Evolutionary conservation across 2,797 vertebrate species (phyloP), one percentile per base, ranked within the genome.

Genomic region (Spondyliosoma cantharus): DNA sequence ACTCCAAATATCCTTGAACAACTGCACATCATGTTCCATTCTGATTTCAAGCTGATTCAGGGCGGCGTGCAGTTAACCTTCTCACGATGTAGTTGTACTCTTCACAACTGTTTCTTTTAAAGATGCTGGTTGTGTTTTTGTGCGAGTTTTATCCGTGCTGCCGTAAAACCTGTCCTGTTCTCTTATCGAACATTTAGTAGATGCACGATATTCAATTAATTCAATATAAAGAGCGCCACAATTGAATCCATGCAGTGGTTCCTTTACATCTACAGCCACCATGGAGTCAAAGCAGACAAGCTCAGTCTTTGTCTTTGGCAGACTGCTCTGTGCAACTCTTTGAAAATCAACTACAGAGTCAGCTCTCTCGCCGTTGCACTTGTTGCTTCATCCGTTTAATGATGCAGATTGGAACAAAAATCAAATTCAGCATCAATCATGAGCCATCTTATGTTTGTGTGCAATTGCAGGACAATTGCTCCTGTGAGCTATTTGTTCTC

Each of bases 331-430:
- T 58, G 63, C 59, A 68, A 48, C 59, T 78, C 82, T 78, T 60
- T 74, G 65, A 68, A 48, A 77, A 67, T 73, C 58, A 78, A 84
- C 85, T 73, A 83, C 54, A 24, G 76, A 81, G 25, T 76, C 56
- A 42, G 64, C 57, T 56, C 58, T 78, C 65, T 74, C 29, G n/a
- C 59, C 2, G 7, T 48, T 27, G 29, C 49, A 62, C 80, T 70
- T 79, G 56, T 83, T 77, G 65, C 63, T 63, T 25, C 27, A 16
- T 77, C 74, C 76, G 64, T 68, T 25, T 68, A 37, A 52, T 15
- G 52, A 76, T 43, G 24, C 6, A 3, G 71, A 86, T 86, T 43
- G 80, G 76, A 82, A 62, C 46, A 63, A 52, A 66, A 76, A 54
- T 70, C 46, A 45, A 74, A 72, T 42, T 48, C 53, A 16, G 11